Conservation (phyloP, 2,888 invertebrate genomes). For the Scaptodrosophila latifasciaeformis region DNA sequence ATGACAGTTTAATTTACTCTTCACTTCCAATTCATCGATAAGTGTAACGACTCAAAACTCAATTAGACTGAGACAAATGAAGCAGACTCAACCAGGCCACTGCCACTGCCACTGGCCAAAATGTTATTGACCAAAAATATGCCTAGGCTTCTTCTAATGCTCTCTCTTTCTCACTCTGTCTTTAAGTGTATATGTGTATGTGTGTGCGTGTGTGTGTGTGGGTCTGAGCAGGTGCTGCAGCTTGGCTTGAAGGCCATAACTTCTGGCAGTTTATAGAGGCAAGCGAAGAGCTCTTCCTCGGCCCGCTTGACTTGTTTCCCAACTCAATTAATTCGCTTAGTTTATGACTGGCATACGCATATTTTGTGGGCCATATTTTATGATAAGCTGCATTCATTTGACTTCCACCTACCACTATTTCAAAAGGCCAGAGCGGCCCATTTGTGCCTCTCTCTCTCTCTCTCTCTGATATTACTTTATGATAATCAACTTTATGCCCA, state of each 20-base stretch:
- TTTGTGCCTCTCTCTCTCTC: not conserved
- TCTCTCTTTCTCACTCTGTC: too few relatives aligned
- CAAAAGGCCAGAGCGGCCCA: not conserved
- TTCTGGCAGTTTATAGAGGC: constrained; percentile 13
- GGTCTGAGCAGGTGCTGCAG: constrained; percentile 58
- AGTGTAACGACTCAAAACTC: constrained; percentile 63
- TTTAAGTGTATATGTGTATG: too few relatives aligned
- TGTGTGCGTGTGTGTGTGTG: too few relatives aligned
- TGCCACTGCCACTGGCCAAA: constrained; percentile 49
- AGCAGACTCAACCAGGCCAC: constrained; percentile 12
- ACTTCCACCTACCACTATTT: too few relatives aligned
- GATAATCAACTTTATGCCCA: constrained; percentile 56
- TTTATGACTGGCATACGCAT: constrained; percentile 52
- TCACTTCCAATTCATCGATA: constrained; percentile 48
- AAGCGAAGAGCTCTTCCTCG: constrained; percentile 8
- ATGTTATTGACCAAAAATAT: too few relatives aligned
- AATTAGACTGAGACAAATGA: constrained; percentile 38
- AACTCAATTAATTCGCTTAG: constrained; percentile 62
- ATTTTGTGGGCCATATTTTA: constrained; percentile 53
- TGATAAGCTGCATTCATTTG: constrained; percentile 38
- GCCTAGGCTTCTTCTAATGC: too few relatives aligned
- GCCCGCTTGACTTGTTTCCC: not conserved
- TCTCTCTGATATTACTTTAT: constrained; percentile 26
- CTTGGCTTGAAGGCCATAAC: constrained; percentile 37
- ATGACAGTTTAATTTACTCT: constrained; percentile 75